Evolutionary conservation across 1,140 invertebrate genomes (phyloP).

Genomic region (Holotrichia oblita): DNA sequence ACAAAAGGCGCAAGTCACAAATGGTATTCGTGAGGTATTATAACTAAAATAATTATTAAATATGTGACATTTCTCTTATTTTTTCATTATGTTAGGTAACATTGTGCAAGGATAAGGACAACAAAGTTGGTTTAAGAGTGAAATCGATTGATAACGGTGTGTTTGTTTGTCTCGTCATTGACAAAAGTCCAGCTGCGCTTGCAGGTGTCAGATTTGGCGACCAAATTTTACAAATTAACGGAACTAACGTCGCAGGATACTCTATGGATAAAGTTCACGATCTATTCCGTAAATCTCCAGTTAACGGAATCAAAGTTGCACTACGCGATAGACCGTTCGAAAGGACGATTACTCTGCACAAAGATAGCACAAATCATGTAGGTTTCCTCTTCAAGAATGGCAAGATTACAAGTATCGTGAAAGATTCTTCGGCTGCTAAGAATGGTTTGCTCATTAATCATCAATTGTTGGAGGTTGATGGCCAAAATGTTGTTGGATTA

Average conservation of each 20-base stretch:
- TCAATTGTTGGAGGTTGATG: conserved; percentile 88
- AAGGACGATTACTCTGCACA: conserved; percentile 88
- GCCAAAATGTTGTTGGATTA: conserved; percentile 89
- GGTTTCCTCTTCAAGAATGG: conserved; percentile 93
- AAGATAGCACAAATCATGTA: conserved; percentile 84
- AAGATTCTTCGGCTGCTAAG: conserved; percentile 92
- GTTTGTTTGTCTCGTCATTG: conserved; percentile 87
- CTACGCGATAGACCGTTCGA: conserved; percentile 93
- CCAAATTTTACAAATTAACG: conserved; percentile 91
- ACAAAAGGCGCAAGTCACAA: conserved; percentile 79
- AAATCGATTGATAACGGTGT: conserved; percentile 87
- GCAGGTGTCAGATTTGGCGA: conserved; percentile 91
- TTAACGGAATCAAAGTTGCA: conserved; percentile 81
- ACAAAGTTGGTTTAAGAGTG: conserved; percentile 86
- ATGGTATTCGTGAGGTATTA: conserved; percentile 79
- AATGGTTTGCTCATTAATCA: conserved; percentile 93
- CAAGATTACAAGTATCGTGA: conserved; percentile 85
- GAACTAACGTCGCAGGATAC: conserved; percentile 83
- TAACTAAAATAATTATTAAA: neutral
- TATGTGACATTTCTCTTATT: conserved; percentile 35
- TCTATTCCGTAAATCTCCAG: conserved; percentile 76
- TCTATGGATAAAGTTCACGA: conserved; percentile 87
- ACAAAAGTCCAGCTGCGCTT: conserved; percentile 83
- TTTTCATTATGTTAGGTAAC: conserved; percentile 64
- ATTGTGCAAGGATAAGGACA: conserved; percentile 85